Conservation (phyloP, 2,888 invertebrate species). For the Allophyes oxyacanthae region DNA sequence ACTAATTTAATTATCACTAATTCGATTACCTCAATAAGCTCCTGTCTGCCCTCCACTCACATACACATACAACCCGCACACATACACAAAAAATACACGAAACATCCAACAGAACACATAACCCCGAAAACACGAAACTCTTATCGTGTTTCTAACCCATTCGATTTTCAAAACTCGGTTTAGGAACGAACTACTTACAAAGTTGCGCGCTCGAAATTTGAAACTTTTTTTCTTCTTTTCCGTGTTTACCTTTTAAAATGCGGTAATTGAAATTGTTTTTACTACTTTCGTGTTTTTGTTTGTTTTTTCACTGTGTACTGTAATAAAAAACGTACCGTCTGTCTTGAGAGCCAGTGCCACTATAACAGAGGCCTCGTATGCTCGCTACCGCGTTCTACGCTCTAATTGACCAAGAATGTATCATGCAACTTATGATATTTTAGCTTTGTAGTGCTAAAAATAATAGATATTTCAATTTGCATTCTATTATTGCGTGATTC, state of each 20-base stretch:
- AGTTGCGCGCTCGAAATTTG: conserved; percentile 25
- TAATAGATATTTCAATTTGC: conserved; percentile 54
- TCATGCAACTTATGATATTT: conserved; percentile 76
- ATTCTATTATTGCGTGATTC: conserved; percentile 55
- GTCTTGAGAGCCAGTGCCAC: conserved; percentile 76
- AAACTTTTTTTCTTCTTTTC: conserved; percentile 3
- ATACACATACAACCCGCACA: conserved; percentile 43
- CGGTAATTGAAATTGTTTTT: conserved; percentile 2
- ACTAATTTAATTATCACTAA: conserved; percentile 86
- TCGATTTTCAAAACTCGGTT: conserved; percentile 39
- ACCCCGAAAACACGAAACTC: conserved; percentile 44
- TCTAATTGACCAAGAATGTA: conserved; percentile 86
- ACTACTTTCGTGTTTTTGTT: conserved; percentile 15
- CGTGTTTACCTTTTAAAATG: conserved; percentile 5
- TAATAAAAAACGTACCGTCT: conserved; percentile 75
- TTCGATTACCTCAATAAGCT: conserved; percentile 82
- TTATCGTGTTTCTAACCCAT: conserved; percentile 16
- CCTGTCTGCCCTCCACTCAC: conserved; percentile 64
- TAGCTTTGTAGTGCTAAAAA: conserved; percentile 57
- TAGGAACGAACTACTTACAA: conserved; percentile 28
- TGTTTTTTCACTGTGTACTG: conserved; percentile 50
- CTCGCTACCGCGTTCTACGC: conserved; percentile 75
- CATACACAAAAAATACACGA: conserved; percentile 18
- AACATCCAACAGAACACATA: conserved; percentile 10
- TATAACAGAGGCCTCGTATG: conserved; percentile 70